Evolutionary conservation across 1,140 invertebrate genomes (phyloP), one percentile per base, ranked within the genome.

Genomic region (Lordiphosa stackelbergi): DNA sequence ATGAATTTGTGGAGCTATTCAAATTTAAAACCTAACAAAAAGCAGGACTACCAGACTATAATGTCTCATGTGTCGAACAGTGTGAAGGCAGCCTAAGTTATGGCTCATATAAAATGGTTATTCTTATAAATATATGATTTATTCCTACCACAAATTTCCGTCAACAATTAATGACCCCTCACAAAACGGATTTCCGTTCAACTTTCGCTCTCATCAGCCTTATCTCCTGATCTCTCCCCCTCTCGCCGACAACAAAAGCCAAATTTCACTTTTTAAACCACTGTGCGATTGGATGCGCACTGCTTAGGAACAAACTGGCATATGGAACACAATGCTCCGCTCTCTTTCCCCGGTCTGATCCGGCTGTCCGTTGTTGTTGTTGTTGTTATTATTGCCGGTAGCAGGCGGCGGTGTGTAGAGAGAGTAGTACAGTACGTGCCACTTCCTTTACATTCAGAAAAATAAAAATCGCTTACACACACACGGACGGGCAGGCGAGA

Each of bases 381-480:
- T 52, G 54, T 66, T 66, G 62, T 56, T 66, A 59, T 56, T 35
- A 52, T 72, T 57, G 53, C 63, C 48, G 53, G 52, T 81, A 69
- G 77, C 57, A 54, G 60, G 43, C 60, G 51, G 58, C 60, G 65
- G 69, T 74, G 66, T 56, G 70, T 54, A 66, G 66, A 70, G 43
- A 46, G 72, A 70, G 65, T 69, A 69, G 77, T 83, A 83, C 77
- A 83, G 77, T 83, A 83, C 77, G 78, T 84, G 77, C 77, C 77
- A 83, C 77, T 83, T 83, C 77, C 77, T 83, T 84, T 84, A 78
- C 77, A 83, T 83, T 83, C 77, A 83, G 77, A 83, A 83, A 83
- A 83, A 83, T 77, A 84, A 83, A 81, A 83, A 81, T 64, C 69
- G 61, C 53, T 78, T 65, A 58, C 75, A 66, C 46, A 58, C 38